Base-by-base conservation (phyloP, 2,113 vertebrate genomes). In the Budorcas taxicolor region DNA sequence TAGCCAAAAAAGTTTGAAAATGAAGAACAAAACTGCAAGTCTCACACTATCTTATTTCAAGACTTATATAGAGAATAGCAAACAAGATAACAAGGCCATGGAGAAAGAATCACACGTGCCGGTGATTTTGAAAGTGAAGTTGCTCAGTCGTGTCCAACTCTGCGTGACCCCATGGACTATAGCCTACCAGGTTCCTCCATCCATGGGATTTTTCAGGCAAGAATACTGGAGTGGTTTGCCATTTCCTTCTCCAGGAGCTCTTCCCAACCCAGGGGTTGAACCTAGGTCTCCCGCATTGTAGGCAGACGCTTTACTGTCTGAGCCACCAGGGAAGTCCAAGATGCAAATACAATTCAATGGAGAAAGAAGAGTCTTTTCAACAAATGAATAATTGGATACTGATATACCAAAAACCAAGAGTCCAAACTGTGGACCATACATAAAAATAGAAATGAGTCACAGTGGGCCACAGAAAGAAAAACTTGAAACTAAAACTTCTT, bases 131-230 rank as follows among this genome's bases (percentile, higher is more conserved):
- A 92, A 74, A 74, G n/a, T 40, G 67, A 23, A 40, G 67, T 74
- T 11, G 0, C n/a, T 74, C n/a, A 11, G 67, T 74, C 0, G 0
- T 40, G n/a, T 40, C 67, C 0, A 0, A 74, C 67, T 74, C n/a
- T 25, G 6, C 2, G 1, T 1, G 3, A 40, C 67, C n/a, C 5
- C n/a, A 25, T 40, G n/a, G n/a, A 71, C 67, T 36, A 17, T 11
- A 40, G 67, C 64, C 64, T 6, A 36, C 64, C n/a, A 36, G n/a
- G n/a, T 3, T 74, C 36, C 36, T 40, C 67, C 4, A 0, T 12
- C 19, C 67, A 71, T 40, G n/a, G 10, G 36, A 25, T 40, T 74
- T 6, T 74, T 36, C 67, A 71, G 67, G 67, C 67, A 71, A 40
- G 67, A 40, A 6, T 13, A 71, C 67, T 71, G 67, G 19, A 71